Conservation (phyloP, 2,797 vertebrate species). For the Lagodon rhomboides region DNA sequence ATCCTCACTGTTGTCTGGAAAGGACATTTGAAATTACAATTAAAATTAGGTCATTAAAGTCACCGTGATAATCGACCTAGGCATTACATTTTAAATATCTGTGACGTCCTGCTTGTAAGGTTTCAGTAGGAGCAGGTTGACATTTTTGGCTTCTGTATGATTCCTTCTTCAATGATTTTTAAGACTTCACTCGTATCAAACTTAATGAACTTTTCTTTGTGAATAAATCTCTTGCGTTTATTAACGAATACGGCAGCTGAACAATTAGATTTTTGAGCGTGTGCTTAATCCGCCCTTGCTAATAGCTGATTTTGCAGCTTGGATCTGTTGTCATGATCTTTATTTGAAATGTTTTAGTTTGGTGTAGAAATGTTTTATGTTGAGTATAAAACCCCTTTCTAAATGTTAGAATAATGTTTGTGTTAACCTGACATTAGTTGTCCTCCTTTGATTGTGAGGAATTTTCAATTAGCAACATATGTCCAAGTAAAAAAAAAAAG, state of each 20-base stretch:
- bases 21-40: background rate
- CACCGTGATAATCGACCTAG: background rate
- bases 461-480: constrained; percentile 1
- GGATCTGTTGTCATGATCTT: constrained; percentile 20
- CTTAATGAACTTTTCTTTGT: constrained; percentile 32
- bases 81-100: background rate
- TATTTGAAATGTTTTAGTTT: constrained; percentile 30
- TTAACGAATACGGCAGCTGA: constrained; percentile 71
- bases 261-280: constrained; percentile 42
- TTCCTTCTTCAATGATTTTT: background rate
- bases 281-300: constrained; percentile 29
- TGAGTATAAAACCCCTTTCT: constrained; percentile 3
- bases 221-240: constrained; percentile 54
- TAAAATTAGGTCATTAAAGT: background rate
- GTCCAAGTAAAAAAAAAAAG: background rate
- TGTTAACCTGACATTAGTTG: background rate
- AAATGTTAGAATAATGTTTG: constrained; percentile 4
- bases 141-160: background rate
- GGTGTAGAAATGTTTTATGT: constrained; percentile 11
- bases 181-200: background rate
- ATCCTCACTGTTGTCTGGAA: background rate
- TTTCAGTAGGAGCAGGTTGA: constrained; percentile 9
- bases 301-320: constrained; percentile 42
- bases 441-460: background rate
- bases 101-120: background rate